Evolutionary conservation across 2,113 vertebrate genomes (phyloP), one percentile per base, ranked within the genome.

Genomic region (Rhagologus leucostigma): DNA sequence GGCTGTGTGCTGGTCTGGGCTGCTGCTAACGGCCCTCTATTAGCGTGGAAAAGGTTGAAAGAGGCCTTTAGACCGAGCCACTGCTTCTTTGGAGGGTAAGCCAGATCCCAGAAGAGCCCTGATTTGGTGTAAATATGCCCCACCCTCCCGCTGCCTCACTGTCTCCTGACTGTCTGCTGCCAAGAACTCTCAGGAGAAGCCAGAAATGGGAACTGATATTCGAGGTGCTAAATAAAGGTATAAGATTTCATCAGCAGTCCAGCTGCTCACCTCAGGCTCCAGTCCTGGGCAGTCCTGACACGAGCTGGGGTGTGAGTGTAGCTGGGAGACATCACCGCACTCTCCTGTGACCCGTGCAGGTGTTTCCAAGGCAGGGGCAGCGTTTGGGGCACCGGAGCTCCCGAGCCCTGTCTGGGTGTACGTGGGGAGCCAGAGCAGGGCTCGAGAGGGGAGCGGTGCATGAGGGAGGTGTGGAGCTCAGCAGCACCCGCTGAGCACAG

Each of bases 381-480:
- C 3, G 16, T 9, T 24, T n/a, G 65, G 64, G 59, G 21, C 16
- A 4, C 16, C 16, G 10, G 22, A 16, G 64, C 64, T 78, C 39
- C 84, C 32, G 46, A 52, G 37, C 26, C 32, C 47, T 46, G 37
- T 22, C 62, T 59, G 44, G 21, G 35, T 18, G 33, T 26, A 10
- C 14, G 53, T 60, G 84, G 22, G 53, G 46, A 68, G 37, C 44
- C 69, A 52, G 63, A 32, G 9, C 71, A 52, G 53, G 44, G 44
- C 49, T 46, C 0, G 8, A 18, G 59, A n/a, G 69, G 59, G 47
- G 39, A 73, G 62, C 1, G 2, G 20, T 29, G 32, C 22, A 2
- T 16, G 57, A 37, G 68, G 52, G 68, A 24, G 32, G 7, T 16
- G 53, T 16, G 73, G 39, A 32, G 46, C 84, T 52, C 44, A 68